Evolutionary conservation across 2,888 invertebrate genomes (phyloP).

Genomic region (Micropterix aruncella): DNA sequence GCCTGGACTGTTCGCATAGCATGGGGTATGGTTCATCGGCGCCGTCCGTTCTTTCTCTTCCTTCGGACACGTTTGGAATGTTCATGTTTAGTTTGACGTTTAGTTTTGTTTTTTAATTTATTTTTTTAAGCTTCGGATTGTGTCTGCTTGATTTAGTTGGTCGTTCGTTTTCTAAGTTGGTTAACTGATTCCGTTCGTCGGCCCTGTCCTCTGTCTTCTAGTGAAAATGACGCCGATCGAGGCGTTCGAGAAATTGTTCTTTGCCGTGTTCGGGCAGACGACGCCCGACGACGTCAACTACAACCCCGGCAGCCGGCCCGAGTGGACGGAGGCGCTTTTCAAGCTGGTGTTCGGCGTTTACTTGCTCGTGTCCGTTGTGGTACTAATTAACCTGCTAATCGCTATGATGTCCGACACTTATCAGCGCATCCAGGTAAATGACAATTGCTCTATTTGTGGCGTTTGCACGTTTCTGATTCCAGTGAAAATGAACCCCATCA

Average conservation of each 20-base stretch:
- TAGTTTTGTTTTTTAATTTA: neutral
- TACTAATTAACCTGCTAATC: conserved; percentile 96
- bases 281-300: conserved; percentile 73
- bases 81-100: conserved; percentile 7
- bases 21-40: conserved; percentile 6
- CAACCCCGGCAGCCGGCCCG: conserved; percentile 52
- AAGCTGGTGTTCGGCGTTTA: conserved; percentile 92
- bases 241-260: conserved; percentile 95
- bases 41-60: conserved; percentile 4
- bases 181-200: neutral
- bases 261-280: conserved; percentile 93
- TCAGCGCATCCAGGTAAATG: conserved; percentile 92
- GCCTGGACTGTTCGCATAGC: conserved; percentile 4
- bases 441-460: conserved; percentile 15
- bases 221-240: conserved; percentile 78
- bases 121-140: conserved; percentile 4
- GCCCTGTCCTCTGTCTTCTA: conserved; percentile 32
- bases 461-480: conserved; percentile 35
- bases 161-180: conserved; percentile 1
- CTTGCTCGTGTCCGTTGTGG: conserved; percentile 96
- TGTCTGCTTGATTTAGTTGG: conserved; percentile 1
- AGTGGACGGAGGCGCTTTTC: conserved; percentile 77
- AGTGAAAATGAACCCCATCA: conserved; percentile 84
- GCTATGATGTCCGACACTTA: conserved; percentile 99
- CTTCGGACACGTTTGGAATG: conserved; percentile 6